Evolutionary conservation across 2,888 invertebrate genomes (phyloP), one percentile per base, ranked within the genome.

Genomic region (Celastrina argiolus): DNA sequence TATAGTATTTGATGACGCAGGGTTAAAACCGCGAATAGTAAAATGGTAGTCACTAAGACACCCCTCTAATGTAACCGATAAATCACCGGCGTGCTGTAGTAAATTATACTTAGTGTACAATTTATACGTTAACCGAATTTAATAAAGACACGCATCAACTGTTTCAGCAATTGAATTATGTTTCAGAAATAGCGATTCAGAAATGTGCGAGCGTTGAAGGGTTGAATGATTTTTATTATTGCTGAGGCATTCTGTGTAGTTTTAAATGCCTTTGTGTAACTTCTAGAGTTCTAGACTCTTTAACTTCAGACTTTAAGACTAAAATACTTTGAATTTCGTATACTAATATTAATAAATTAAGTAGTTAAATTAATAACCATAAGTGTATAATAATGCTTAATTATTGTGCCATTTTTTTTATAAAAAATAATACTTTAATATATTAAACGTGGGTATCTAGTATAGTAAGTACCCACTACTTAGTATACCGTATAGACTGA

Each of bases 111-210:
- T 84, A 85, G 77, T 81, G 81, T 84, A 83, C 85, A 83, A 88
- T 90, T 90, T 89, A 89, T 85, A 85, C 86, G 84, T 80, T 74
- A 80, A 77, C 78, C 76, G 80, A 86, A 88, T 85, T 86, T 89
- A 87, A 88, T 88, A 85, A 80, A 80, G 83, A 80, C 81, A 88
- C 87, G 90, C 89, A 87, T 88, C 88, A 85, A 89, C 87, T 84
- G 84, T 80, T 82, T 80, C 76, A 77, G 69, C 85, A 87, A 89
- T 88, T 84, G 80, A 87, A 89, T 88, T 85, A 83, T 73, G 78
- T 51, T 51, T 51, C 51, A 51, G 51, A 26, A 51, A 51, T 16
- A 22, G 8, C 8, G 12, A 22, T 12, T 51, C 22, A 26, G 51
- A 51, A 51, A 51, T 45, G 72, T 72, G 71, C 73, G 72, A 70